These are phyloP conservation scores for Charadrius vociferus DNA, from an alignment of 2,113 vertebrate genomes.

Conservation along the genomic window DNA sequence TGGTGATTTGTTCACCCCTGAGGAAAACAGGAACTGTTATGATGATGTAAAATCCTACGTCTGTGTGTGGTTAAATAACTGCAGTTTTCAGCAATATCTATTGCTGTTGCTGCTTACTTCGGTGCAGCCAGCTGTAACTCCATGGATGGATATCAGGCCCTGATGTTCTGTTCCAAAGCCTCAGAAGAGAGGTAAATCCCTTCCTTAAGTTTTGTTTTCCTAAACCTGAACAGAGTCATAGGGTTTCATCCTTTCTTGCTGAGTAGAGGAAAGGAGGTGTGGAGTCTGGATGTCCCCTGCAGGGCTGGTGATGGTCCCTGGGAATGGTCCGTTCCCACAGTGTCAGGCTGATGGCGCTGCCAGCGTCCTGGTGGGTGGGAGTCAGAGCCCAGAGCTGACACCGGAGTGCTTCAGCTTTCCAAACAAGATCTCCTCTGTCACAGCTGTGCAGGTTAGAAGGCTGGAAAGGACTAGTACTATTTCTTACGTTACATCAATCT, in stretches of 20 bases:
- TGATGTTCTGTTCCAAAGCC: background rate
- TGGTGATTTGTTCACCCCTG: background rate
- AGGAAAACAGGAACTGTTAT: background rate
- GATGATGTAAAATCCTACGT: background rate
- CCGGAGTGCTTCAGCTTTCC: background rate
- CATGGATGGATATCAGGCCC: background rate
- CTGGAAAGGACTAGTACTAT: background rate
- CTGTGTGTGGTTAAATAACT: background rate
- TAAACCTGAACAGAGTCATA: background rate
- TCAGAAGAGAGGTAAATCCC: background rate
- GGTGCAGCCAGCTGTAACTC: background rate
- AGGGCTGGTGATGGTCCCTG: background rate
- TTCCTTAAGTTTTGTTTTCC: background rate
- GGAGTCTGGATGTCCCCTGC: background rate
- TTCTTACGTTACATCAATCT: background rate
- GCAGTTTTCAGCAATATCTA: background rate
- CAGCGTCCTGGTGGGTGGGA: background rate
- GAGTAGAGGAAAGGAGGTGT: background rate
- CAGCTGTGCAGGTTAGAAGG: background rate
- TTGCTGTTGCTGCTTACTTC: background rate
- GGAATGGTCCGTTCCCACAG: background rate
- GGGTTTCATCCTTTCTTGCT: background rate
- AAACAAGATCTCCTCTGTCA: background rate
- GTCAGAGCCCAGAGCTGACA: background rate
- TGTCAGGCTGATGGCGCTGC: background rate